Evolutionary conservation across 2,888 invertebrate species (phyloP).

Genomic region (Mythimna loreyi): DNA sequence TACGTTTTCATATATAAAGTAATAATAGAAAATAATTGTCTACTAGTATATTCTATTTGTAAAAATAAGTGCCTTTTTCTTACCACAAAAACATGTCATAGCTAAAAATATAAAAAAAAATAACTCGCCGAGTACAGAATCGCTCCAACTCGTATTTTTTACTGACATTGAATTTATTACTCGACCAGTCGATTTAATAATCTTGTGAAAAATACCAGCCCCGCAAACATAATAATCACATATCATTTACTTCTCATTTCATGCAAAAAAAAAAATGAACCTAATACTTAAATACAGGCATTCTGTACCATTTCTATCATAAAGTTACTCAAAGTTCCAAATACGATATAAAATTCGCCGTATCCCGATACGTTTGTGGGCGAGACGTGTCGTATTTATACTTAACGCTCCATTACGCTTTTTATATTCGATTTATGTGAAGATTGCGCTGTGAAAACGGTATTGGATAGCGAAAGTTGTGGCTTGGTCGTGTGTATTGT

Average conservation of each 20-base stretch:
- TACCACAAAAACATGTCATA: too few species aligned
- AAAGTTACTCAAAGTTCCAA: slow-evolving; percentile 56
- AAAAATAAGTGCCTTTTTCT: too few species aligned
- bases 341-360: slow-evolving; percentile 53
- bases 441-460: slow-evolving; percentile 60
- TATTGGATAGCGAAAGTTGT: slow-evolving; percentile 57
- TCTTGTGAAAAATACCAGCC: background rate
- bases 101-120: too few species aligned
- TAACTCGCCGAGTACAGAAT: background rate
- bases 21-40: too few species aligned
- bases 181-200: background rate
- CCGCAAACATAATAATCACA: background rate
- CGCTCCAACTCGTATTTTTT: background rate
- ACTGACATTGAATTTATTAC: background rate
- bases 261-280: slow-evolving; percentile 9
- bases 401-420: slow-evolving; percentile 64
- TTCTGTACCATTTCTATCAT: slow-evolving; percentile 34
- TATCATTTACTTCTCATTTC: background rate
- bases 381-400: slow-evolving; percentile 60
- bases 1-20: too few species aligned
- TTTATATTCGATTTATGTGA: slow-evolving; percentile 66
- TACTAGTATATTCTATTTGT: too few species aligned
- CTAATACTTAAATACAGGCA: slow-evolving; percentile 2
- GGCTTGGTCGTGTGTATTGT: slow-evolving; percentile 38
- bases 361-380: slow-evolving; percentile 50